Conservation (phyloP, 2,888 invertebrate species). For the Acholoe squamosa region DNA sequence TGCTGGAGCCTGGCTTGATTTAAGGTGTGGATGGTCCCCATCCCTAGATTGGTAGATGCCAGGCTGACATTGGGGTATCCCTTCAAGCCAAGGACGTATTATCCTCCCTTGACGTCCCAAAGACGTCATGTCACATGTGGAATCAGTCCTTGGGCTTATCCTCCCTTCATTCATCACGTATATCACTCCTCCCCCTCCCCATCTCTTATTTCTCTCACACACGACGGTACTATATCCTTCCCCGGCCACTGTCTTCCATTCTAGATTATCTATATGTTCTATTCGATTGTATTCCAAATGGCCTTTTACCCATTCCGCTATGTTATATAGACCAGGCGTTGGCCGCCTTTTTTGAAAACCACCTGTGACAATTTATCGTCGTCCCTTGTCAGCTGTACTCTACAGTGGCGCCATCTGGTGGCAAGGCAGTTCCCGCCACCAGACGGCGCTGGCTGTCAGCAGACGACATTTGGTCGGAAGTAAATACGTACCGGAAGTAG, state of each 20-base stretch:
- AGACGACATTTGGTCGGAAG: background rate
- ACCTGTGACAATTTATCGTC: conserved; percentile 43
- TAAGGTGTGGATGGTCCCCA: no score
- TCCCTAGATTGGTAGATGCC: no score
- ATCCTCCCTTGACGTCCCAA: no score
- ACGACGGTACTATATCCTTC: background rate
- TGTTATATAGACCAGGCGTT: background rate
- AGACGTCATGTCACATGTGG: no score
- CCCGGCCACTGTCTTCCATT: background rate
- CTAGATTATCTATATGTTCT: background rate
- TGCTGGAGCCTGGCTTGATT: no score
- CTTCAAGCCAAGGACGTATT: no score
- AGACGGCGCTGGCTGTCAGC: conserved; percentile 16
- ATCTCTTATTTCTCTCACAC: background rate
- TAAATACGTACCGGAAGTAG: conserved; percentile 5
- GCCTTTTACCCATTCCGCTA: background rate
- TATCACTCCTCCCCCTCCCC: background rate
- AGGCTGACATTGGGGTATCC: no score
- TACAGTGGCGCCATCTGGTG: background rate
- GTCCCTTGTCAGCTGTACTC: background rate
- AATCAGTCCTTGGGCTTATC: background rate
- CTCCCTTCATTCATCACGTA: conserved; percentile 17
- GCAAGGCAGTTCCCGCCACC: background rate
- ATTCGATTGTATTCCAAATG: no score
- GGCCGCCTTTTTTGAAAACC: conserved; percentile 10